Percentiles rank a stretch among this genome's conserved stretches.
These are phyloP conservation scores for Albula goreensis DNA, from an alignment of 2,113 vertebrate genomes.

Conservation along the genomic window DNA sequence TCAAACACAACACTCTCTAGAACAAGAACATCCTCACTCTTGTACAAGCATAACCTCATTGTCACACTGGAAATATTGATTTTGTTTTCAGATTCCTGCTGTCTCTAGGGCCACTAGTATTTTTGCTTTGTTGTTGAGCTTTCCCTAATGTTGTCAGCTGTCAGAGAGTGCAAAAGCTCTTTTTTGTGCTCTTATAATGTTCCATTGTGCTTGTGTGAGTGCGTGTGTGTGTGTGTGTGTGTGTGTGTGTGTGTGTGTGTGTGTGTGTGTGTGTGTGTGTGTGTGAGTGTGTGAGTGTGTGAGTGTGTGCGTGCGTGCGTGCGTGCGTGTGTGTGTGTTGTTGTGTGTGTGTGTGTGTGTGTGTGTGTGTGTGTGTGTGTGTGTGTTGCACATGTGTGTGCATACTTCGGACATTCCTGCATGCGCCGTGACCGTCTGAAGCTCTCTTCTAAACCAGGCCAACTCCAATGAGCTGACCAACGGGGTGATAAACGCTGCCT, in stretches of 20 bases:
- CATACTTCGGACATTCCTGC: slow-evolving; percentile 7
- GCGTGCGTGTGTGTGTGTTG: neutral
- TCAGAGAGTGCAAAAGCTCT: neutral
- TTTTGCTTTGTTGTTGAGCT: too few relatives aligned
- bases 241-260: neutral
- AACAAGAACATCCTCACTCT: too few relatives aligned
- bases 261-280: neutral
- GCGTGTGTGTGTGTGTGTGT: neutral
- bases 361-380: neutral
- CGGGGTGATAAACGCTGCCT: slow-evolving; percentile 90
- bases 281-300: neutral
- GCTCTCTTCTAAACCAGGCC: slow-evolving; percentile 68
- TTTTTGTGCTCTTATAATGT: too few relatives aligned
- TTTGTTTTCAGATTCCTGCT: too few relatives aligned
- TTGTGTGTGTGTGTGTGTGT: slow-evolving; percentile 4
- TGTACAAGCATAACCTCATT: neutral
- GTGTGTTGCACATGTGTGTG: neutral
- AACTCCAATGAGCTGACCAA: slow-evolving; percentile 91
- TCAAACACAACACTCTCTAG: too few relatives aligned
- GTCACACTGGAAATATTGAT: too few relatives aligned
- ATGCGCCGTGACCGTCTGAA: neutral
- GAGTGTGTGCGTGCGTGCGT: neutral
- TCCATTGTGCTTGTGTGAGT: too few relatives aligned
- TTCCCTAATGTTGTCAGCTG: too few relatives aligned
- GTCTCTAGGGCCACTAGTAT: too few relatives aligned